Base-by-base conservation (phyloP, 2,888 invertebrate genomes). In the Osmoderma eremita region DNA sequence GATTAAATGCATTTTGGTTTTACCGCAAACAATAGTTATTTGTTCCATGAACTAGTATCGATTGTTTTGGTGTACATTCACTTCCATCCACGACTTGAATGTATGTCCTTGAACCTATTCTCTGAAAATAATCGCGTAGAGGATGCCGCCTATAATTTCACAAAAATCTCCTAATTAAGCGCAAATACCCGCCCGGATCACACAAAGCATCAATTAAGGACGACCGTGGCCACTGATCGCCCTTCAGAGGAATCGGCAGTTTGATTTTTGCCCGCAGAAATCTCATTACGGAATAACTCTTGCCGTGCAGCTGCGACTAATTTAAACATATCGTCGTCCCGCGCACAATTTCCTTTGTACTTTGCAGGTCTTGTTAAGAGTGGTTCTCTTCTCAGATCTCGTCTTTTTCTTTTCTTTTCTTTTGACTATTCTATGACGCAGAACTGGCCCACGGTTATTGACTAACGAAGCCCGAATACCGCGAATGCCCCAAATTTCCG, bases 251-350 rank as follows among this genome's bases (percentile, higher is more conserved):
- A 20, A 20, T 48, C 48, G 20, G 20, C 48, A 17, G 48, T 61
- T 61, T 61, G 58, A 45, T 45, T 61, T 61, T 36, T 48, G 20
- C 30, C 58, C 45, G 45, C 13, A 24, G 41, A 39, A 41, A 61
- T 45, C 58, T 61, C 58, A 61, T 61, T 61, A 61, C 45, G 45
- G 45, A 61, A 61, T 61, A 61, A 61, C 58, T 61, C 45, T 61
- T 61, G 45, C 17, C 24, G 30, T 45, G 15, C 58, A 10, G 42
- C 45, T 42, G 42, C 30, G 10, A 24, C 58, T 61, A 61, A 61
- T 61, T 61, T 61, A 61, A 61, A 61, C 58, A 30, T 30, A 30
- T 30, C 30, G 6, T 30, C 30, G 42, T 45, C 45, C 30, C 45
- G 58, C 20, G 48, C 42, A 48, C 45, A 61, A 61, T 61, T 45